Evolutionary conservation across 2,797 vertebrate species (phyloP).

Genomic region (Apogon talboti): DNA sequence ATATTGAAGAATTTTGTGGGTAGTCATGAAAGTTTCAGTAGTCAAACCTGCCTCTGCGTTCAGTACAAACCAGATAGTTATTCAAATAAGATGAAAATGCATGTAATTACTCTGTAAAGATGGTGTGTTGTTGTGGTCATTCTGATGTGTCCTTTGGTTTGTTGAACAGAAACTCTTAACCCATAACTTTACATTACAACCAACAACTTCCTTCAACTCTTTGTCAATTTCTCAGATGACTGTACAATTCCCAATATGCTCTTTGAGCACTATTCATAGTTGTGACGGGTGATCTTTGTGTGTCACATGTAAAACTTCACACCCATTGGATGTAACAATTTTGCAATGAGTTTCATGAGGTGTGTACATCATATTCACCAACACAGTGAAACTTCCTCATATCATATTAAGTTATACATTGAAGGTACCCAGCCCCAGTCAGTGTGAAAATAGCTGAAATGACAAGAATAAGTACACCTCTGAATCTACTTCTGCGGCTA

Average conservation of each 20-base stretch:
- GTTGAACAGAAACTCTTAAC: not conserved
- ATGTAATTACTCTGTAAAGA: slow-evolving; percentile 19
- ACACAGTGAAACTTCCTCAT: too few relatives aligned
- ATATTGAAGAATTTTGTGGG: not conserved
- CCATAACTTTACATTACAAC: not conserved
- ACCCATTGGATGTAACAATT: too few relatives aligned
- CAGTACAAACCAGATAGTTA: slow-evolving; percentile 33
- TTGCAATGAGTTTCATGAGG: not conserved
- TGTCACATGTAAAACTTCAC: not conserved
- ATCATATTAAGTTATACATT: too few relatives aligned
- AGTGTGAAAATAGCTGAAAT: too few relatives aligned
- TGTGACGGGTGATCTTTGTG: not conserved
- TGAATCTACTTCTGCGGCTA: too few relatives aligned
- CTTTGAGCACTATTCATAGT: not conserved
- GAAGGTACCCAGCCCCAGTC: too few relatives aligned
- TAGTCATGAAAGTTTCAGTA: slow-evolving; percentile 3
- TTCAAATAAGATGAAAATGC: slow-evolving; percentile 65
- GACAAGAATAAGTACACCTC: too few relatives aligned
- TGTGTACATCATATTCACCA: too few relatives aligned
- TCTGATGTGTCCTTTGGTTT: slow-evolving; percentile 2
- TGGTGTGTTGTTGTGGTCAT: not conserved
- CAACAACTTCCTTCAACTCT: not conserved
- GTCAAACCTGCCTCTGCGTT: not conserved
- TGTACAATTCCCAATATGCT: not conserved
- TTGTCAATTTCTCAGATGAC: not conserved